Evolutionary conservation across 1,140 invertebrate species (phyloP).

Genomic region (Mercenaria mercenaria): DNA sequence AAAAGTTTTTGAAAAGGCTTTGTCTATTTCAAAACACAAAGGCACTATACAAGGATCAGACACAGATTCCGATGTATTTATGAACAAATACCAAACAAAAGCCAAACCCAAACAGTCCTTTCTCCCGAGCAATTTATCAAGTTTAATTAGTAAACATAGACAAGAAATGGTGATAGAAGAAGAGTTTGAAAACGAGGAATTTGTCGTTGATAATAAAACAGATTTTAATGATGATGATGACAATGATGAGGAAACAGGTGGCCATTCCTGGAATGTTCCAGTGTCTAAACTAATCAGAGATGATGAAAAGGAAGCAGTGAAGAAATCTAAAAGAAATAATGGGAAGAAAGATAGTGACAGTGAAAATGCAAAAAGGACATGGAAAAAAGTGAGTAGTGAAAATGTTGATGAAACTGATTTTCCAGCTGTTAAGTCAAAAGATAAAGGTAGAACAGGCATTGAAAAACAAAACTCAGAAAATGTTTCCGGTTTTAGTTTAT

Average conservation of each 20-base stretch:
- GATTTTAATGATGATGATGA: not conserved
- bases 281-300: constrained; percentile 46
- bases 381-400: not conserved
- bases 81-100: constrained; percentile 63
- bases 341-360: not conserved
- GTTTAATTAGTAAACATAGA: constrained; percentile 12
- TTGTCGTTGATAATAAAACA: constrained; percentile 4
- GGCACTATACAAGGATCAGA: not conserved
- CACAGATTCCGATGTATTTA: constrained; percentile 37
- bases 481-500: not conserved
- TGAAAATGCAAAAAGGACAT: not conserved
- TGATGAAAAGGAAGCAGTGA: constrained; percentile 47
- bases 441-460: not conserved
- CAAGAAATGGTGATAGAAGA: constrained; percentile 21
- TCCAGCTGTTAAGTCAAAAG: not conserved
- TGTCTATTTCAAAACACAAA: constrained; percentile 51
- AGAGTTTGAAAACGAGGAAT: constrained; percentile 37
- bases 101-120: constrained; percentile 59
- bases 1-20: constrained; percentile 63
- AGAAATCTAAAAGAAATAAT: not conserved
- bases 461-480: not conserved
- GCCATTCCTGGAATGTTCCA: constrained; percentile 55
- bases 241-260: not conserved
- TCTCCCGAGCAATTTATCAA: constrained; percentile 19
- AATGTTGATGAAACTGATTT: not conserved